phyloP scores from a whole-genome alignment of 1,140 invertebrate genomes.

The Trichoplusia ni region DNA sequence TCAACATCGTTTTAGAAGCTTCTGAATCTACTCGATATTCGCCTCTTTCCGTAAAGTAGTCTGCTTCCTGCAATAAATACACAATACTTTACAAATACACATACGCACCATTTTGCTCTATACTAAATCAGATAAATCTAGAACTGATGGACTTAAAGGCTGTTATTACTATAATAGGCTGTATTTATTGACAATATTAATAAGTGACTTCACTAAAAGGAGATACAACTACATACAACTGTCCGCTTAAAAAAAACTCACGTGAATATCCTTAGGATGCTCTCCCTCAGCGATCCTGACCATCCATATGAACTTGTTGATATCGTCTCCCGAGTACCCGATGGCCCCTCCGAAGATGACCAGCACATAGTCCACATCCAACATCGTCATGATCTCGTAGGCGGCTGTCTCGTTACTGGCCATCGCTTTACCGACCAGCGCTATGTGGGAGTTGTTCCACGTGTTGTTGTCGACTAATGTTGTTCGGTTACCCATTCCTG shows the following conservation, averaged over 20 bases:
- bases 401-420: constrained; percentile 98
- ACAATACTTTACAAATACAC: no score
- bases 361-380: constrained; percentile 99
- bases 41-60: constrained; percentile 98
- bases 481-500: constrained; percentile 95
- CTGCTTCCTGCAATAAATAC: constrained; percentile 90
- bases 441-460: constrained; percentile 99
- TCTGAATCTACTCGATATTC: constrained; percentile 98
- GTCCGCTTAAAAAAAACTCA: constrained; percentile 65
- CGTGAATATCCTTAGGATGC: constrained; percentile 98
- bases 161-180: no score
- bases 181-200: no score
- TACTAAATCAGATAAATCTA: no score
- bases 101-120: no score
- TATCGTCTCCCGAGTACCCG: constrained; percentile 99
- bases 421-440: constrained; percentile 99
- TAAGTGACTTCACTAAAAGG: background rate
- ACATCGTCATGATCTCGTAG: constrained; percentile 97
- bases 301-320: constrained; percentile 99
- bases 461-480: constrained; percentile 99
- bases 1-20: constrained; percentile 96
- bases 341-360: constrained; percentile 99
- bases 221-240: background rate
- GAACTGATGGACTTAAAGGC: no score
- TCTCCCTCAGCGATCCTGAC: constrained; percentile 99